Base-by-base conservation (phyloP, 2,888 invertebrate genomes). In the Drosophila trichaetosa region DNA sequence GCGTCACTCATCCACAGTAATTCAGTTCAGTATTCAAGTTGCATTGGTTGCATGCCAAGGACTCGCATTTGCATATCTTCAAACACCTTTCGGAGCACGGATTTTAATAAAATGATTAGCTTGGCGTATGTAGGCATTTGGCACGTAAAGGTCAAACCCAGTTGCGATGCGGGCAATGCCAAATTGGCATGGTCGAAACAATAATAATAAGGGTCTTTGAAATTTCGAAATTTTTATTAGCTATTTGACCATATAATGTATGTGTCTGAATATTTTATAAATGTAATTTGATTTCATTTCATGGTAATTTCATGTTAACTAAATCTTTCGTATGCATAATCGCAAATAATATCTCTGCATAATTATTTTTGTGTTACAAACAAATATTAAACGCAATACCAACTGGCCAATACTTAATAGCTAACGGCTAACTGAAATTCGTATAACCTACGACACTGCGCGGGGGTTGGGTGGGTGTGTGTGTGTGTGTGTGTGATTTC, bases 151-250 rank as follows among this genome's bases (percentile, higher is more conserved):
- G 85, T 85, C 85, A 87, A 54, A 54, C 63, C 52, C 68, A 70
- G 54, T 49, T 46, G n/a, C 21, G 8, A 13, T 24, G 40, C 54
- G 38, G 13, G 64, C 65, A 60, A 54, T 60, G 77, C 77, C 77
- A 71, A 79, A 76, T 79, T 74, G 70, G 27, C 76, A 76, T 58
- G 85, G 73, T 82, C 79, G 67, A 66, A 18, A 11, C 29, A 31
- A 27, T 0, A 36, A 54, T 16, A 36, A 67, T 18, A 18, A 66
- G 48, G 62, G 62, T 34, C 57, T 75, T 72, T 64, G 62, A 76
- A 84, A 87, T 82, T 73, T 87, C 79, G 68, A 75, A 85, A 85
- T 82, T 84, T 84, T 85, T 89, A 85, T 85, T 89, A 85, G 88
- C 85, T 85, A 89, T 87, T 72, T 69, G 69, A 73, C 69, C 76